Evolutionary conservation across 53 echinoderm and acorn worm genomes (phyloP).

Genomic region (Zoroaster sp.): DNA sequence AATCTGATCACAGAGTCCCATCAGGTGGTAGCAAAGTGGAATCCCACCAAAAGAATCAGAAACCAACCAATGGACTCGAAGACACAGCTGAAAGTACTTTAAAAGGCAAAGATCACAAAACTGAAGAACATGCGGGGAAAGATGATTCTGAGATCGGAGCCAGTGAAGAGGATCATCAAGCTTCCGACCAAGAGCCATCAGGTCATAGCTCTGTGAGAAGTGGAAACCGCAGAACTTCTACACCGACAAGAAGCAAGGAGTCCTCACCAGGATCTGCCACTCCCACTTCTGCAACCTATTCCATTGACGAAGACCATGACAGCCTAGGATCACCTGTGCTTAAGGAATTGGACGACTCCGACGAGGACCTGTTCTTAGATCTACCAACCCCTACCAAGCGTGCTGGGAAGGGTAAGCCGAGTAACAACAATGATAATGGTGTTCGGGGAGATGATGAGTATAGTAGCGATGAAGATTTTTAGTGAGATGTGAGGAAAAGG

Average conservation of each 20-base stretch:
- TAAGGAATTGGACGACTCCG: constrained; percentile 3
- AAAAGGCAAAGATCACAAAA: background rate
- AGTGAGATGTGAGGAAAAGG: background rate
- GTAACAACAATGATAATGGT: constrained; percentile 16
- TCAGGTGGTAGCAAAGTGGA: background rate
- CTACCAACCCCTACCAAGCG: constrained; percentile 4
- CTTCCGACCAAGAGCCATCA: constrained; percentile 15
- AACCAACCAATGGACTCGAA: background rate
- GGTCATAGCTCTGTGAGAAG: background rate
- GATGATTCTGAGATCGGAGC: background rate
- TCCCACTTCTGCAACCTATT: constrained; percentile 41
- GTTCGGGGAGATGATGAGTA: constrained; percentile 13
- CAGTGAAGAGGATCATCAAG: background rate
- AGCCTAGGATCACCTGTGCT: background rate
- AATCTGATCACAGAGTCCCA: background rate
- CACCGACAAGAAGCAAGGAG: constrained; percentile 14
- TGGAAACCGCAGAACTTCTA: constrained; percentile 7
- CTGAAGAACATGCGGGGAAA: background rate
- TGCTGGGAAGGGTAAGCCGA: background rate
- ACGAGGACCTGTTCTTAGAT: constrained; percentile 34
- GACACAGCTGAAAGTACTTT: background rate
- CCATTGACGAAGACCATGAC: constrained; percentile 15
- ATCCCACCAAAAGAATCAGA: no score
- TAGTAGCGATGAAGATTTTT: constrained; percentile 44
- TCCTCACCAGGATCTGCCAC: background rate